phyloP scores from a whole-genome alignment of 2,797 vertebrate species.

The Phataginus tricuspis region DNA sequence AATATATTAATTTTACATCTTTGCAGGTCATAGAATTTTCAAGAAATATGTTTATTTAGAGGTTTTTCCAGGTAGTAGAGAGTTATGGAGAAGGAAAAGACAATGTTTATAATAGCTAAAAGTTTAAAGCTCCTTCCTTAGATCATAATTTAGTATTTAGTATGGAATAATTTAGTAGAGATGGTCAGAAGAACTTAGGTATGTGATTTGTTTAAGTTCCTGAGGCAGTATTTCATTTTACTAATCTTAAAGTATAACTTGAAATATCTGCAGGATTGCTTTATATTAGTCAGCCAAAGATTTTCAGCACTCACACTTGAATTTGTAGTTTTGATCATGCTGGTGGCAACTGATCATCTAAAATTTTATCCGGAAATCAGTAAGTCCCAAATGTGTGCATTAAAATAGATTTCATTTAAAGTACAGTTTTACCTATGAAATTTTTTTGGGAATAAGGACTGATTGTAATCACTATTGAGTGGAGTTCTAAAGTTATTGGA shows the following conservation, averaged over 20 bases:
- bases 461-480: neutral
- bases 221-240: neutral
- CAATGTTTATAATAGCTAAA: neutral
- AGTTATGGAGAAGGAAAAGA: neutral
- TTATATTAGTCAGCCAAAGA: neutral
- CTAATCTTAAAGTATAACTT: neutral
- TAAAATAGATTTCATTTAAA: conserved; percentile 11
- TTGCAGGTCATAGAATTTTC: conserved; percentile 45
- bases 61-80: neutral
- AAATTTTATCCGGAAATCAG: neutral
- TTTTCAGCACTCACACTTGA: neutral
- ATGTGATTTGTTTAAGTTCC: conserved; percentile 8
- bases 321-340: neutral
- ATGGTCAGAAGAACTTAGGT: neutral
- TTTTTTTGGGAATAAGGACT: neutral
- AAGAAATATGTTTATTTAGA: neutral
- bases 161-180: neutral
- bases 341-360: neutral
- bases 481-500: neutral
- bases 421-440: neutral
- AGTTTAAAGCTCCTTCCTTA: conserved; percentile 19
- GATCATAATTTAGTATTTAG: neutral
- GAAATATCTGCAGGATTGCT: neutral
- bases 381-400: neutral
- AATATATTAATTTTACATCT: neutral